phyloP scores from a whole-genome alignment of 2,113 vertebrate species.

The Ascaphus truei region DNA sequence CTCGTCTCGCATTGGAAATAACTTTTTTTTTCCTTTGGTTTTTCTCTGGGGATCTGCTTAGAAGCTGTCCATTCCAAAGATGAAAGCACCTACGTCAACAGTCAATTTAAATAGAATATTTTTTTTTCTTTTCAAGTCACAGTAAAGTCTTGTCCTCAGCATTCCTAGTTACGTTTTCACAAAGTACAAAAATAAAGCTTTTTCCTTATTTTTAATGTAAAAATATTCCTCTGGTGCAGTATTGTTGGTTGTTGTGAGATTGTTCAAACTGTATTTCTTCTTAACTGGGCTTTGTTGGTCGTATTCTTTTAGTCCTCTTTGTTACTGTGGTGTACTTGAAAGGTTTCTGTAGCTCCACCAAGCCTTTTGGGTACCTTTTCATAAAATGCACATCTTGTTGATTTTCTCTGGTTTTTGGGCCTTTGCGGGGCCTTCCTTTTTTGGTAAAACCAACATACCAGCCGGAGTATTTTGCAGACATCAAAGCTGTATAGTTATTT shows the following conservation, averaged over 20 bases:
- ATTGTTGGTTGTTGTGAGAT: slow-evolving; percentile 52
- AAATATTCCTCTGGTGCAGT: slow-evolving; percentile 79
- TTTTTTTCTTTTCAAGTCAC: slow-evolving; percentile 61
- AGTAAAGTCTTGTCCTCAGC: slow-evolving; percentile 61
- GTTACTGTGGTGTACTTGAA: slow-evolving; percentile 84
- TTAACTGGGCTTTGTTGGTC: slow-evolving; percentile 71
- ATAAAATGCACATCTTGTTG: slow-evolving; percentile 86
- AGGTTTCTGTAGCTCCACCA: slow-evolving; percentile 74
- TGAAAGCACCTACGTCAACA: slow-evolving; percentile 60
- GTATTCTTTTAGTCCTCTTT: slow-evolving; percentile 76
- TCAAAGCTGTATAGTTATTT: slow-evolving; percentile 83
- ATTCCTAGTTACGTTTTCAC: slow-evolving; percentile 67
- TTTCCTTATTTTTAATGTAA: slow-evolving; percentile 79
- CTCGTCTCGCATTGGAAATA: slow-evolving; percentile 57
- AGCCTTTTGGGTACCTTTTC: slow-evolving; percentile 81
- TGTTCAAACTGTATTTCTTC: slow-evolving; percentile 2
- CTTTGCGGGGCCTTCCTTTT: slow-evolving; percentile 76
- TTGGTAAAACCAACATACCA: slow-evolving; percentile 87
- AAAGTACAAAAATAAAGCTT: slow-evolving; percentile 82
- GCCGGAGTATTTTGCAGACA: slow-evolving; percentile 77
- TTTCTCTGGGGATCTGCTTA: slow-evolving; percentile 59
- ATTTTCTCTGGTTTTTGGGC: slow-evolving; percentile 78
- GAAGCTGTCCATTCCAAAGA: slow-evolving; percentile 56
- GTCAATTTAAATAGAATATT: slow-evolving; percentile 59
- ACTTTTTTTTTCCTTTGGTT: slow-evolving; percentile 66